These are phyloP conservation scores for Elachura formosa DNA, from an alignment of 2,113 vertebrate species.

Conservation along the genomic window DNA sequence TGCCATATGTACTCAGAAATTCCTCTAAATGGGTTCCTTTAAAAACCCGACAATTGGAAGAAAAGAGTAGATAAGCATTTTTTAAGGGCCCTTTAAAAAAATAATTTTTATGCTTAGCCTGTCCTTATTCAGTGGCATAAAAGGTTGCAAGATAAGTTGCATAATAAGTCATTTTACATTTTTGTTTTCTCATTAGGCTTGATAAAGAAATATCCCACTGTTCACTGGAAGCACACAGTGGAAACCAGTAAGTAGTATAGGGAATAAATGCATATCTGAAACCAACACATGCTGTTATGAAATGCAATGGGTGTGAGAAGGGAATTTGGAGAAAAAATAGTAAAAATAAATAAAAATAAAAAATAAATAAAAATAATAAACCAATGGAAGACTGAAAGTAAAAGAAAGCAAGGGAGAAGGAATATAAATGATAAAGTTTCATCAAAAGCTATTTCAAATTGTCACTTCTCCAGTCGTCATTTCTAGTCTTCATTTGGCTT, in stretches of 20 bases:
- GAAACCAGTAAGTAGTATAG: not conserved
- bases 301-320: not conserved
- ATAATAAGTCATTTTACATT: not conserved
- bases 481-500: not conserved
- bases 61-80: not conserved
- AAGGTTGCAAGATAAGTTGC: not conserved
- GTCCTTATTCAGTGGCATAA: not conserved
- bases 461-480: not conserved
- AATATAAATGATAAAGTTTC: not conserved
- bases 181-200: not conserved
- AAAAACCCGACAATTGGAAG: not conserved
- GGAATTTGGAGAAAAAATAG: not conserved
- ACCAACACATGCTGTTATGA: not conserved
- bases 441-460: not conserved
- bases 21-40: not conserved
- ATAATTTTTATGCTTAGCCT: not conserved
- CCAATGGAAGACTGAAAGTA: not conserved
- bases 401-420: not conserved
- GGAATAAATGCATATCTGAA: not conserved
- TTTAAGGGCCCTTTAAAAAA: not conserved
- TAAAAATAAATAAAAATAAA: not conserved
- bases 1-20: not conserved
- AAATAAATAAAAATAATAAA: not conserved
- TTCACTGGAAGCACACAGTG: not conserved
- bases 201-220: not conserved